These are phyloP conservation scores for Drosophila multiciliata DNA, from an alignment of 2,888 invertebrate genomes.

Conservation along the genomic window DNA sequence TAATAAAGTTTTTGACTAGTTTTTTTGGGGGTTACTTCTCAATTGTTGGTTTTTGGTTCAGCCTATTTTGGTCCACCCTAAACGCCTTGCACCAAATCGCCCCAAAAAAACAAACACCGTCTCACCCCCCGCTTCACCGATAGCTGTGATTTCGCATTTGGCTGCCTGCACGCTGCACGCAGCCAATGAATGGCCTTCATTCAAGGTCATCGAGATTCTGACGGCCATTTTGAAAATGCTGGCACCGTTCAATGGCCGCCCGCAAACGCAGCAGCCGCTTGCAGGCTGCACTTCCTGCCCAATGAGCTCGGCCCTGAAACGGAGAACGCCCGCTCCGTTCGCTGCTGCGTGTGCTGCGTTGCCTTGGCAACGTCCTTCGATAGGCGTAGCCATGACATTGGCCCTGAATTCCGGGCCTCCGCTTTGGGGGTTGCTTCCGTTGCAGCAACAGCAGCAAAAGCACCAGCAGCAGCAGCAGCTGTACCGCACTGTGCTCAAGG, in stretches of 20 bases:
- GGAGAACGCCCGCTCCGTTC: constrained; percentile 51
- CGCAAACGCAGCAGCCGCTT: constrained; percentile 32
- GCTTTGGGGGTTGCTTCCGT: constrained; percentile 64
- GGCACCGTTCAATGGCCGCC: constrained; percentile 69
- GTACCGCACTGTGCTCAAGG: constrained; percentile 39
- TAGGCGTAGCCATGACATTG: constrained; percentile 83
- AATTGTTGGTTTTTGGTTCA: not conserved
- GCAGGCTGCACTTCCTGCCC: constrained; percentile 73
- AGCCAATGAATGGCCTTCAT: constrained; percentile 70
- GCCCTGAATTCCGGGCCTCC: constrained; percentile 45
- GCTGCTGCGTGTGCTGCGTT: constrained; percentile 66
- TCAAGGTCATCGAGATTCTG: constrained; percentile 78
- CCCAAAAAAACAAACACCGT: not conserved
- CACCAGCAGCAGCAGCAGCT: constrained; percentile 18
- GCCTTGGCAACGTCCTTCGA: constrained; percentile 72
- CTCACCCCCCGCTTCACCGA: not conserved
- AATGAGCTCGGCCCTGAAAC: constrained; percentile 66
- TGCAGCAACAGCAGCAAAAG: constrained; percentile 21
- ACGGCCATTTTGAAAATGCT: constrained; percentile 75
- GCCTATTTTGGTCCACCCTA: constrained; percentile 11
- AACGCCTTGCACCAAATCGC: not conserved
- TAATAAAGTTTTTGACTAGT: not conserved
- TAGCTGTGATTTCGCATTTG: not conserved
- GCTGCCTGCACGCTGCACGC: constrained; percentile 9
- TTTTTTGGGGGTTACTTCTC: not conserved